These are phyloP conservation scores for Melitaea athalia DNA, from an alignment of 2,888 invertebrate species.

Conservation along the genomic window DNA sequence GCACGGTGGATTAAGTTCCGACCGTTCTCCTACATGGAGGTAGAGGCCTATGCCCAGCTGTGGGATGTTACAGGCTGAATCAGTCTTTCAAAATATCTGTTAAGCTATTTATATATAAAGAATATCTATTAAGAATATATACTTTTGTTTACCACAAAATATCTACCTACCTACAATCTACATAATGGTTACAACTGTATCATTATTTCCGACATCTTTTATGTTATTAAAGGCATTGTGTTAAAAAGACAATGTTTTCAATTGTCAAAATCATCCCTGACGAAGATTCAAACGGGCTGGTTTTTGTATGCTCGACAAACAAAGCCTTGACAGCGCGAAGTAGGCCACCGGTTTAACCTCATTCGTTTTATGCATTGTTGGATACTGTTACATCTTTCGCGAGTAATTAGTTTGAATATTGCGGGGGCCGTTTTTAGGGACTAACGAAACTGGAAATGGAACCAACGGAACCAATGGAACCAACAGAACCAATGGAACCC, in stretches of 20 bases:
- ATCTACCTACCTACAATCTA: neutral
- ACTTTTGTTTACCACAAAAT: too few relatives aligned
- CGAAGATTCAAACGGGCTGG: conserved; percentile 30
- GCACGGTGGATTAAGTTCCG: too few relatives aligned
- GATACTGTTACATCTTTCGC: conserved; percentile 13
- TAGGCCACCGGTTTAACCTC: conserved; percentile 32
- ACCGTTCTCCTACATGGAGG: too few relatives aligned
- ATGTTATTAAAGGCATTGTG: conserved; percentile 13
- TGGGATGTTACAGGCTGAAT: too few relatives aligned
- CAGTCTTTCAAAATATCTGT: too few relatives aligned
- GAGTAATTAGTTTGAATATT: conserved; percentile 12
- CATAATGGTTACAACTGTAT: too few relatives aligned
- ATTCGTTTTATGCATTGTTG: conserved; percentile 9
- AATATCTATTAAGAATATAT: too few relatives aligned
- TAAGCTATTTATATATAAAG: too few relatives aligned
- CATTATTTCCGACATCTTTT: neutral
- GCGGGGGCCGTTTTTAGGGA: neutral
- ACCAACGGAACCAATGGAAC: neutral
- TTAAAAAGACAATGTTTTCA: conserved; percentile 10
- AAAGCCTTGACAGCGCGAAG: conserved; percentile 27
- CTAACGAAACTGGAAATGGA: neutral
- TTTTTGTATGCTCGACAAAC: conserved; percentile 30
- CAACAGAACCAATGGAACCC: too few relatives aligned
- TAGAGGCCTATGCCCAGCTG: too few relatives aligned
- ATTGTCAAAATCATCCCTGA: conserved; percentile 26